Evolutionary conservation across 2,888 invertebrate genomes (phyloP).

Genomic region (Cephus runcator): DNA sequence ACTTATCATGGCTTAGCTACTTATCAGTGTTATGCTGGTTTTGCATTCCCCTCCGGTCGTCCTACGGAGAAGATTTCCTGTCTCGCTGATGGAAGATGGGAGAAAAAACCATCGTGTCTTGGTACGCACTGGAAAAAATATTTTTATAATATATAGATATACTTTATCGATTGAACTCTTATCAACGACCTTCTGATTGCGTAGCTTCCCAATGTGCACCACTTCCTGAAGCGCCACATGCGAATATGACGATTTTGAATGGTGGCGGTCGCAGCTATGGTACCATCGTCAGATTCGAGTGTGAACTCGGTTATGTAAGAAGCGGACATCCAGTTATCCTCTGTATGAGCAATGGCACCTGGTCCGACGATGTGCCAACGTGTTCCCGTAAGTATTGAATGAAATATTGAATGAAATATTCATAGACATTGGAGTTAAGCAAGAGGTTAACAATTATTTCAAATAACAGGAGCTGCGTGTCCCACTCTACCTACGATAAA

Average conservation of each 20-base stretch:
- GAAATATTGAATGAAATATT: too few species aligned
- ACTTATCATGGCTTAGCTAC: conserved; percentile 93
- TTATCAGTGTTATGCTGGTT: conserved; percentile 97
- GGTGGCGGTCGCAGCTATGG: conserved; percentile 94
- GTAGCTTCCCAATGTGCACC: conserved; percentile 91
- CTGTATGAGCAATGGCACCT: conserved; percentile 95
- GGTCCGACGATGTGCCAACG: conserved; percentile 91
- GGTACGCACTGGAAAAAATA: conserved; percentile 66
- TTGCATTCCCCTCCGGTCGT: conserved; percentile 88
- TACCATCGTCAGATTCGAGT: conserved; percentile 91
- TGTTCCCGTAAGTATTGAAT: conserved; percentile 75
- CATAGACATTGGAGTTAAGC: too few species aligned
- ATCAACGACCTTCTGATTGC: neutral
- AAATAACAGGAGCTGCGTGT: conserved; percentile 72
- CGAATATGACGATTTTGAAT: conserved; percentile 86
- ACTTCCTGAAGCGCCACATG: conserved; percentile 86
- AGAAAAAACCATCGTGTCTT: conserved; percentile 89
- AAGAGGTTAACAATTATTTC: neutral
- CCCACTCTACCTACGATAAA: conserved; percentile 82
- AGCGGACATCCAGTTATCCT: conserved; percentile 89
- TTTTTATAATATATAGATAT: conserved; percentile 4
- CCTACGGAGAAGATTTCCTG: conserved; percentile 92
- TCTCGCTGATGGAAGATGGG: conserved; percentile 90
- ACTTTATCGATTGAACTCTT: neutral
- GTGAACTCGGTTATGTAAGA: conserved; percentile 90